Conservation (phyloP, 2,113 vertebrate species). For the Planiliza haematocheilus region DNA sequence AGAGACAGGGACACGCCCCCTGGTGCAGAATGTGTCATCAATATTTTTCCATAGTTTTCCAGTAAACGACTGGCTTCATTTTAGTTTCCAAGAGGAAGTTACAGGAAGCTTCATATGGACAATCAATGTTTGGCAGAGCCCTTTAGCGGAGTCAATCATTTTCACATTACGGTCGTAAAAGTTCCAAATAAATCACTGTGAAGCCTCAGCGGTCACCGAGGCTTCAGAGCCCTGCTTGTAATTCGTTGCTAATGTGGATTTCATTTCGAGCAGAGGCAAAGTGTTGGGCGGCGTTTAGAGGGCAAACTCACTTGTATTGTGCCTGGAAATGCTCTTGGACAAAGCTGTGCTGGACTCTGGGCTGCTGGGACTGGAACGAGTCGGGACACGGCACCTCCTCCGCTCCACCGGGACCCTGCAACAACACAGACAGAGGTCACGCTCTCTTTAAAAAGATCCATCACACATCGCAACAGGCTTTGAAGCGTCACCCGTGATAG, state of each 20-base stretch:
- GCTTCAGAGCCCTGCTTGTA: background rate
- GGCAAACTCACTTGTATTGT: slow-evolving; percentile 84
- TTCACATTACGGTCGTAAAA: background rate
- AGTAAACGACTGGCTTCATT: no score
- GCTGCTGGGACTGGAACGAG: slow-evolving; percentile 60
- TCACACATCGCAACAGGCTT: background rate
- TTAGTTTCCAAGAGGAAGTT: background rate
- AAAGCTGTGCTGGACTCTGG: slow-evolving; percentile 79
- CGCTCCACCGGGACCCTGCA: slow-evolving; percentile 70
- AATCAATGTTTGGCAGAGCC: background rate
- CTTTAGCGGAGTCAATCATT: background rate
- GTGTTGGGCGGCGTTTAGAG: background rate
- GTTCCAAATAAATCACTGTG: background rate
- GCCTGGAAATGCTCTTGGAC: slow-evolving; percentile 86
- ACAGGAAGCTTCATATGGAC: background rate
- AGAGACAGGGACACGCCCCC: no score
- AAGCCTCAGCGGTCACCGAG: background rate
- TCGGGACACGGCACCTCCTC: slow-evolving; percentile 62
- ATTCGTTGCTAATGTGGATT: slow-evolving; percentile 1
- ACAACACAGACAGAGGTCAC: slow-evolving; percentile 44
- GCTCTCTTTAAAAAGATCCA: slow-evolving; percentile 9
- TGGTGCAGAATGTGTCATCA: no score
- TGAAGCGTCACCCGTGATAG: background rate
- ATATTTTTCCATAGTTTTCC: no score
- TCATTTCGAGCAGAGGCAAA: background rate